Evolutionary conservation across 2,888 invertebrate genomes (phyloP), one percentile per base, ranked within the genome.

Genomic region (Litoditis marina): DNA sequence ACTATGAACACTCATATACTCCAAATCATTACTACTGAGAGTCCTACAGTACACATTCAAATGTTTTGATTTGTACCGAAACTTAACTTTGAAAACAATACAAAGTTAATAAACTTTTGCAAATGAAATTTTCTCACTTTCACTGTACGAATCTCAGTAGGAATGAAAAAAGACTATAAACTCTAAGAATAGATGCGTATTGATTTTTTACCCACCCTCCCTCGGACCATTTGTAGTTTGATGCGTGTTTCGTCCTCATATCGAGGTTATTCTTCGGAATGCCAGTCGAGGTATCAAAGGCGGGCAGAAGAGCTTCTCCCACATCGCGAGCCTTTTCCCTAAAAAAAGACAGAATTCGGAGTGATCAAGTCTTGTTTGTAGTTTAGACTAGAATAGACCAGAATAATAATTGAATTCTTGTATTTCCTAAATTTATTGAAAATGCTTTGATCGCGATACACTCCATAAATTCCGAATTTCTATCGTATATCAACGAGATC

Each of bases 201-300:
- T 11, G 16, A 16, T 30, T 75, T 90, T 91, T 77, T 90, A 16
- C 19, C 44, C 63, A 63, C 27, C 73, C 72, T 39, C 92, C 92
- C 77, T 91, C 90, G 1, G 95, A 95, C 96, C 96, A 98, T 60
- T 90, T 92, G 85, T 94, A 96, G 85, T 96, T 96, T 82, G 92
- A 91, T 82, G 92, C 90, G 42, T 66, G 52, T 52, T 74, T 73
- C 8, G 90, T 91, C 76, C 89, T 90, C 32, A 92, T 89, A 85
- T 95, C 94, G 84, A 96, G 90, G 82, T 96, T 88, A 1, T 94
- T 91, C 84, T 91, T 89, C 6, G 96, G 95, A 78, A 98, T 90
- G 28, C 80, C 96, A 31, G 94, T 94, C 53, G 92, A 92, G 1
- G 96, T 94, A 81, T 94, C 90, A 86, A 98, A 98, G 55, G 96